Evolutionary conservation across 2,888 invertebrate genomes (phyloP).

Genomic region (Philaethria dido): DNA sequence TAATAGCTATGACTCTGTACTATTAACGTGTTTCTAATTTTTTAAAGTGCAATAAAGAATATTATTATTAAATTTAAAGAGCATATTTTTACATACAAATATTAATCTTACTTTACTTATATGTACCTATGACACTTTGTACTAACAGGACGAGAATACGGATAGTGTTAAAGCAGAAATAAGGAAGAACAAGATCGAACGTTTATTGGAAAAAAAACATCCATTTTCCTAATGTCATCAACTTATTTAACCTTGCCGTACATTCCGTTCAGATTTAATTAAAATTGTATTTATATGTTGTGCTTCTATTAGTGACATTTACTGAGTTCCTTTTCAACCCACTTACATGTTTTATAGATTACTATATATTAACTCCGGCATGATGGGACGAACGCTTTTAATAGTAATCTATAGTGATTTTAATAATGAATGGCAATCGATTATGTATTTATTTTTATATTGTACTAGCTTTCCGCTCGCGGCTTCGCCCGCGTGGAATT

Average conservation of each 20-base stretch:
- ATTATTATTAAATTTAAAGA: no score
- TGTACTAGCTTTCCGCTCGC: no score
- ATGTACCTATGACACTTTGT: not conserved
- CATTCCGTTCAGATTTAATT: slow-evolving; percentile 33
- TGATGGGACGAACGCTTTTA: not conserved
- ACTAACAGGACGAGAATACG: not conserved
- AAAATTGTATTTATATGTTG: slow-evolving; percentile 13
- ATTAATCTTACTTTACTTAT: not conserved
- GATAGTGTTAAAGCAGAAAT: not conserved
- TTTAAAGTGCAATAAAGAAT: no score
- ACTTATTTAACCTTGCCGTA: slow-evolving; percentile 35
- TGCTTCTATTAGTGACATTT: slow-evolving; percentile 18
- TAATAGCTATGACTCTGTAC: no score
- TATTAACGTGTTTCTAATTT: no score
- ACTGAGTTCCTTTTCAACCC: slow-evolving; percentile 22
- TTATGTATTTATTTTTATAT: no score
- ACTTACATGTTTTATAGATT: slow-evolving; percentile 24
- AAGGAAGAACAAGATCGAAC: not conserved
- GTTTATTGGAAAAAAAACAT: not conserved
- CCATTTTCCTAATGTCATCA: slow-evolving; percentile 11
- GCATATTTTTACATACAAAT: no score
- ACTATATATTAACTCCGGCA: slow-evolving; percentile 9
- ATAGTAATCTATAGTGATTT: not conserved
- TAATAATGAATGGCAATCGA: not conserved
- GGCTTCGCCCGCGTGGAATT: no score